Evolutionary conservation across 2,797 vertebrate genomes (phyloP), one percentile per base, ranked within the genome.

Genomic region (Sebastes iracundus): DNA sequence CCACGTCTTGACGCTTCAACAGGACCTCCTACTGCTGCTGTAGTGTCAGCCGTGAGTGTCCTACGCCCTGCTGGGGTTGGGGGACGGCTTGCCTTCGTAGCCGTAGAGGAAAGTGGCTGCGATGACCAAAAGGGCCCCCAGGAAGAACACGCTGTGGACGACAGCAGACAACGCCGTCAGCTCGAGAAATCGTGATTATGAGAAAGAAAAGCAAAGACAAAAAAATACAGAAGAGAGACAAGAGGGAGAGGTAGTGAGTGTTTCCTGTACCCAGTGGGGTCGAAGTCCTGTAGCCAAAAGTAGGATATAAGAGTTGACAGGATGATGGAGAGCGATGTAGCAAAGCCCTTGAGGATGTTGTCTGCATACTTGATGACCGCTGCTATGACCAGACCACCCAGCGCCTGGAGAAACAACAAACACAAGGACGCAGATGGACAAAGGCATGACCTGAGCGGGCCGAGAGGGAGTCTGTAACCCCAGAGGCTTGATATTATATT

Each of bases 291-390:
- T 38, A 99, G 95, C 98, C 96, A 98, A 94, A 99, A 99, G 92
- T 99, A 99, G 14, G 99, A 99, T 90, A 99, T 99, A 28, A 99
- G 61, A 2, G 99, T 99, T 67, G 98, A 99, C 87, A 99, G 94
- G 95, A 99, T 99, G 94, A 99, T 99, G 83, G 99, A 99, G 74
- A 99, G 96, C 28, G 98, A 99, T 5, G 99, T 99, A 32, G 98
- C 98, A 62, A 99, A 99, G 89, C 99, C 98, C 94, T 99, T 99
- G 89, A 99, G 97, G 93, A 99, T 99, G 91, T 99, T 99, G 95
- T 99, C 99, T 0, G 99, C 98, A 16, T 99, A 99, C 93, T 99
- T 99, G 95, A 99, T 99, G 92, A 99, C 99, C 82, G 98, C 98
- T 72, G 98, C 99, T 90, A 99, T 97, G 84, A 99, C 98, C 87